Conservation (phyloP, 2,797 vertebrate genomes). For the Halcyon leucocephala region DNA sequence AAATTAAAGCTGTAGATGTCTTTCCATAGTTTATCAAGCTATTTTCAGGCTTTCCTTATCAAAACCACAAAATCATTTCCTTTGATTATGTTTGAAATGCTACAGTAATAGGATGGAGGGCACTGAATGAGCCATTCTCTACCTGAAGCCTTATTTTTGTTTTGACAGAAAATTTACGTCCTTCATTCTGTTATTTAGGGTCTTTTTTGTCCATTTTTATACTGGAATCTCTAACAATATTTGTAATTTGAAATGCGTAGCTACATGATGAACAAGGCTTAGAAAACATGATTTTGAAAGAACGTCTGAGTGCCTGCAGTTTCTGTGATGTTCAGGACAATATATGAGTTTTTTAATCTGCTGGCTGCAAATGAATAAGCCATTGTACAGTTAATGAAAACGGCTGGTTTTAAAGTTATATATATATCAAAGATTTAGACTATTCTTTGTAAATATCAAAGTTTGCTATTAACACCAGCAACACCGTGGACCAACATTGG, state of each 20-base stretch:
- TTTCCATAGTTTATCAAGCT: not conserved
- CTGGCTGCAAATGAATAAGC: conserved; percentile 13
- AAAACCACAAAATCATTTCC: not conserved
- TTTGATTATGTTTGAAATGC: not conserved
- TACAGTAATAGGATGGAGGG: not conserved
- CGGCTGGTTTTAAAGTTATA: not conserved
- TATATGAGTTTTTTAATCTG: conserved; percentile 32
- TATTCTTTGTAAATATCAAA: not conserved
- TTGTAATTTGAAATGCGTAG: not conserved
- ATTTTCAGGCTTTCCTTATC: not conserved
- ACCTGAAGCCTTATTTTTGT: not conserved
- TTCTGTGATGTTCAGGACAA: not conserved
- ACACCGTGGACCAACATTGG: not conserved
- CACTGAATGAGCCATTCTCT: not conserved
- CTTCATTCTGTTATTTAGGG: not conserved
- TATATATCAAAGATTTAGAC: not conserved
- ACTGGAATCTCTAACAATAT: not conserved
- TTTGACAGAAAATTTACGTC: not conserved
- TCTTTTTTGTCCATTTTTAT: not conserved
- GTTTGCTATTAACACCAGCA: not conserved
- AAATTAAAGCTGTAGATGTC: not conserved
- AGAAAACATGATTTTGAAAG: not conserved
- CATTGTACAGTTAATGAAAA: conserved; percentile 14
- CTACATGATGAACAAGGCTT: not conserved
- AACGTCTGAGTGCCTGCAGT: not conserved